Evolutionary conservation across 2,113 vertebrate species (phyloP).

Genomic region (Euleptes europaea): DNA sequence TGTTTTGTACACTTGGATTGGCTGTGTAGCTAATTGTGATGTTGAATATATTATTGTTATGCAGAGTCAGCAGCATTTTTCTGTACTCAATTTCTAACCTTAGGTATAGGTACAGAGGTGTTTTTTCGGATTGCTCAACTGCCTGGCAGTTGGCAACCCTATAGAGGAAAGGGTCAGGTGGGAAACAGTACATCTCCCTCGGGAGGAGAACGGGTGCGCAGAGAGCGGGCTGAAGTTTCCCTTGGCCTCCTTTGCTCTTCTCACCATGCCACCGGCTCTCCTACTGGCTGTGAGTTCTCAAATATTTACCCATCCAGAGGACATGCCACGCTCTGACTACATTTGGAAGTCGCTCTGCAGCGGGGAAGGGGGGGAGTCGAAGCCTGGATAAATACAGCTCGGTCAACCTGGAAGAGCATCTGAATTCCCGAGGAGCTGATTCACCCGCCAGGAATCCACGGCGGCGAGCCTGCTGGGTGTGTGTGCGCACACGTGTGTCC

Average conservation of each 20-base stretch:
- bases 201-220: not conserved
- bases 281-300: conserved; percentile 6
- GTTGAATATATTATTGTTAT: no score
- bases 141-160: no score
- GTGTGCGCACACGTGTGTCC: no score
- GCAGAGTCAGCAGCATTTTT: no score
- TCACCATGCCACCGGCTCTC: not conserved
- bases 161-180: not conserved
- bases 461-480: not conserved
- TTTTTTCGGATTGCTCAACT: no score
- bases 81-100: no score
- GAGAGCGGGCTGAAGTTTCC: not conserved
- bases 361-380: not conserved
- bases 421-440: not conserved
- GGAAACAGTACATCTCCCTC: no score
- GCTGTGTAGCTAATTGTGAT: no score
- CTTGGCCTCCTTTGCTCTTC: not conserved
- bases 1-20: no score
- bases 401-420: not conserved
- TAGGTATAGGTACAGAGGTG: no score
- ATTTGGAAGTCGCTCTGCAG: not conserved
- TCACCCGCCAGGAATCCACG: not conserved
- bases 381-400: not conserved
- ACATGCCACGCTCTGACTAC: not conserved
- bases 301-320: conserved; percentile 5